Percentiles rank a stretch among this genome's conserved stretches.
Conservation (phyloP, 2,113 vertebrate genomes). For the Callopanchax toddi region DNA sequence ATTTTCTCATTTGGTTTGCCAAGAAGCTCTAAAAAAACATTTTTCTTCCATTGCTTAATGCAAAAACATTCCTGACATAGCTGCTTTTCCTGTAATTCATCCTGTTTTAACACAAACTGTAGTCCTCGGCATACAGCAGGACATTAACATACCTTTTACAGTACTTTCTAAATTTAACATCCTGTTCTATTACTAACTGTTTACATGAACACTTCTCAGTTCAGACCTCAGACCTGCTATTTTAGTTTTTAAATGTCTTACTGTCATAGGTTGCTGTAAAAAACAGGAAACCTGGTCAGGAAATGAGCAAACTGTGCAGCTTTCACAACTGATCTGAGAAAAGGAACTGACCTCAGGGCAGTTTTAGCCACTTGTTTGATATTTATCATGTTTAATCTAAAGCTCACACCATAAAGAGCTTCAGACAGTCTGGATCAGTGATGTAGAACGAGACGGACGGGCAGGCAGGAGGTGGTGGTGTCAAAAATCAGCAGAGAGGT, state of each 20-base stretch:
- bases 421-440: background rate
- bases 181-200: background rate
- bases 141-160: background rate
- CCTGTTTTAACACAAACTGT: background rate
- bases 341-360: background rate
- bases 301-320: background rate
- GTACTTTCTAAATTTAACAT: conserved; percentile 13
- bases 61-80: conserved; percentile 27
- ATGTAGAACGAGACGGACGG: conserved; percentile 4
- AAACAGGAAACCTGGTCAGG: conserved; percentile 24
- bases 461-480: conserved; percentile 1
- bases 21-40: background rate
- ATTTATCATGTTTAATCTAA: background rate
- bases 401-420: background rate
- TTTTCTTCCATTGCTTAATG: background rate
- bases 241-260: background rate
- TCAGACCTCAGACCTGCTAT: no score
- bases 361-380: background rate
- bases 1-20: conserved; percentile 1
- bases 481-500: conserved; percentile 3
- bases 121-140: no score
- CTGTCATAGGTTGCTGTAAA: background rate
- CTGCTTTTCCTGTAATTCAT: conserved; percentile 3
- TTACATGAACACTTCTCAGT: background rate
- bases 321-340: background rate